phyloP scores from a whole-genome alignment of 2,888 invertebrate species.

The Mactromeris polynyma region DNA sequence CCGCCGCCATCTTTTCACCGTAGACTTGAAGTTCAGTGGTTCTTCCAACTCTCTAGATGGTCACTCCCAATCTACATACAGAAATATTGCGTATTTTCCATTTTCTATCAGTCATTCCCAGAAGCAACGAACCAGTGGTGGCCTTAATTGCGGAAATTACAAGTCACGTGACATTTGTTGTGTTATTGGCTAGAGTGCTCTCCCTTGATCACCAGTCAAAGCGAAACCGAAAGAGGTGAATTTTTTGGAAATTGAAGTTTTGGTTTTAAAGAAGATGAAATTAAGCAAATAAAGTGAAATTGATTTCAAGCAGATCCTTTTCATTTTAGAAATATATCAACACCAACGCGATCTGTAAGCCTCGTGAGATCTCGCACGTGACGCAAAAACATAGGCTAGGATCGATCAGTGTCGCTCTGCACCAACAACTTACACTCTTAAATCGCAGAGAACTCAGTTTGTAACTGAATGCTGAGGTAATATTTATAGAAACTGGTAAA shows the following conservation, averaged over 20 bases:
- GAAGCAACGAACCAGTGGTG: slow-evolving; percentile 1
- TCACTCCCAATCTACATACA: neutral
- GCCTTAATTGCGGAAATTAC: slow-evolving; percentile 52
- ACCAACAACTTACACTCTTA: too few relatives aligned
- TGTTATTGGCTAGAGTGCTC: neutral
- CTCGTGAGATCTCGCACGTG: too few relatives aligned
- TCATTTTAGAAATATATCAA: too few relatives aligned
- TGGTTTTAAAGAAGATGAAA: too few relatives aligned
- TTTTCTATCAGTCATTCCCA: neutral
- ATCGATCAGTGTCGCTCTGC: too few relatives aligned
- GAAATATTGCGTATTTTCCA: slow-evolving; percentile 12
- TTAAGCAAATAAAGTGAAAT: too few relatives aligned
- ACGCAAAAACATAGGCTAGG: too few relatives aligned
- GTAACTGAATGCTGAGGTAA: too few relatives aligned
- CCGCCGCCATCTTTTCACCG: slow-evolving; percentile 38
- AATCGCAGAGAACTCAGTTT: too few relatives aligned
- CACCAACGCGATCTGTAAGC: too few relatives aligned
- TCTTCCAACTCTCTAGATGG: neutral
- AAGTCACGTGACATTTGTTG: slow-evolving; percentile 50
- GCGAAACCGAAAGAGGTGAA: neutral
- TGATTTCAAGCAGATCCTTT: too few relatives aligned
- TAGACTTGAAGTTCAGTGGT: neutral
- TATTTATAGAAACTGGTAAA: too few relatives aligned
- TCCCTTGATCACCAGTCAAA: neutral
- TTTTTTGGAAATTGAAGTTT: neutral